Evolutionary conservation across 2,888 invertebrate species (phyloP).

Genomic region (Dicroscelio sp.): DNA sequence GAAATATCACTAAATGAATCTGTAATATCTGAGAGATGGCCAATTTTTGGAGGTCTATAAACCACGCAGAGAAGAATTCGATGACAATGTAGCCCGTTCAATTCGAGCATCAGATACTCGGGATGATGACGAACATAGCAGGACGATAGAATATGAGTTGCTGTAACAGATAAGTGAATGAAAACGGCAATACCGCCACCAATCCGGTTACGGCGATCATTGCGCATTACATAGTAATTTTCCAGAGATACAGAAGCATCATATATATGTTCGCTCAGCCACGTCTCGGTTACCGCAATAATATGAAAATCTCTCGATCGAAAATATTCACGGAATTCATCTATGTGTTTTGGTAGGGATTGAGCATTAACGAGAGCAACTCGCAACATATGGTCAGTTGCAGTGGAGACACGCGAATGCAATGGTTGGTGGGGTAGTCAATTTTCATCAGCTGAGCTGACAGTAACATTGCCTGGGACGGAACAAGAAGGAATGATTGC

Average conservation of each 20-base stretch:
- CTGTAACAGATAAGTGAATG: not conserved
- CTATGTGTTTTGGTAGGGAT: not conserved
- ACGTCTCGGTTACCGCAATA: constrained; percentile 11
- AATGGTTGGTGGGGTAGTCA: no score
- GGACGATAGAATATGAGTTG: not conserved
- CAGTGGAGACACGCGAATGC: no score
- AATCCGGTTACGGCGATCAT: not conserved
- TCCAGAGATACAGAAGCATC: not conserved
- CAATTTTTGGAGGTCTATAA: not conserved
- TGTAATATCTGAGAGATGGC: not conserved
- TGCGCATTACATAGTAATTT: constrained; percentile 7
- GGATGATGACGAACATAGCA: not conserved
- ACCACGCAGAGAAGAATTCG: not conserved
- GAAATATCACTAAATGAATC: not conserved
- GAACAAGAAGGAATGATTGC: no score
- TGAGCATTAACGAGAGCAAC: not conserved
- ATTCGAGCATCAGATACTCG: not conserved
- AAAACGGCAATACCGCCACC: constrained; percentile 21
- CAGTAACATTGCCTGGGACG: no score
- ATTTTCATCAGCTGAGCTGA: no score
- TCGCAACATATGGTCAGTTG: not conserved
- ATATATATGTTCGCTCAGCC: constrained; percentile 2
- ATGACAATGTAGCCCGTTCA: not conserved
- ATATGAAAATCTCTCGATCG: not conserved
- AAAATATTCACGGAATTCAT: not conserved